A percentile compares a stretch with the other conserved stretches of the same genome.
Evolutionary conservation across 2,797 vertebrate species (phyloP).

Genomic region (Pterois miles): DNA sequence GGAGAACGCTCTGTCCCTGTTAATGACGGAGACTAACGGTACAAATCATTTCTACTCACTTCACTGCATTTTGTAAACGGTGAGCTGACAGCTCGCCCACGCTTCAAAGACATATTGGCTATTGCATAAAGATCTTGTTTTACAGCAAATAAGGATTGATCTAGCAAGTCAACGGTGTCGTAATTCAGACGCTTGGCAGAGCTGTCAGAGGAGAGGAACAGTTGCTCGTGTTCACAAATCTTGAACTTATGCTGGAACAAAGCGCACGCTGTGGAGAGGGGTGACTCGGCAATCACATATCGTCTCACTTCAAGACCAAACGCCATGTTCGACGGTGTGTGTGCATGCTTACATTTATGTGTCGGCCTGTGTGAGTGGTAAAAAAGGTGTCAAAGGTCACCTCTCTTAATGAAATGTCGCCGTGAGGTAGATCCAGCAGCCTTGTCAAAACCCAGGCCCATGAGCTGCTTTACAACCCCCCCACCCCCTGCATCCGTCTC

Average conservation of each 20-base stretch:
- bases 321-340: background rate
- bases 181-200: slow-evolving; percentile 30
- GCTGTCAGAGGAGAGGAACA: slow-evolving; percentile 10
- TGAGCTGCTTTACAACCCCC: slow-evolving; percentile 36
- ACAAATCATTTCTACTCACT: slow-evolving; percentile 33
- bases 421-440: slow-evolving; percentile 39
- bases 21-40: slow-evolving; percentile 34
- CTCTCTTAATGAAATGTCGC: slow-evolving; percentile 53
- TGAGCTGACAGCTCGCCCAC: background rate
- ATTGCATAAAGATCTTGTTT: slow-evolving; percentile 42
- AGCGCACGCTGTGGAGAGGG: background rate
- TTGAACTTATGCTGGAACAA: background rate
- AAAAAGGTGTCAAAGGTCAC: slow-evolving; percentile 51
- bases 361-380: slow-evolving; percentile 9
- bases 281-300: background rate
- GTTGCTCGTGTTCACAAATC: background rate
- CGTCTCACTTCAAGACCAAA: background rate
- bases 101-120: slow-evolving; percentile 28
- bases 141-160: slow-evolving; percentile 52
- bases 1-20: slow-evolving; percentile 5
- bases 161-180: slow-evolving; percentile 22
- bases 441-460: slow-evolving; percentile 62
- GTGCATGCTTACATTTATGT: slow-evolving; percentile 12
- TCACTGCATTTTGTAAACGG: slow-evolving; percentile 1
- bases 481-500: slow-evolving; percentile 16